These are phyloP conservation scores for Axea sp. DNA, from an alignment of 2,888 invertebrate genomes.

Conservation along the genomic window DNA sequence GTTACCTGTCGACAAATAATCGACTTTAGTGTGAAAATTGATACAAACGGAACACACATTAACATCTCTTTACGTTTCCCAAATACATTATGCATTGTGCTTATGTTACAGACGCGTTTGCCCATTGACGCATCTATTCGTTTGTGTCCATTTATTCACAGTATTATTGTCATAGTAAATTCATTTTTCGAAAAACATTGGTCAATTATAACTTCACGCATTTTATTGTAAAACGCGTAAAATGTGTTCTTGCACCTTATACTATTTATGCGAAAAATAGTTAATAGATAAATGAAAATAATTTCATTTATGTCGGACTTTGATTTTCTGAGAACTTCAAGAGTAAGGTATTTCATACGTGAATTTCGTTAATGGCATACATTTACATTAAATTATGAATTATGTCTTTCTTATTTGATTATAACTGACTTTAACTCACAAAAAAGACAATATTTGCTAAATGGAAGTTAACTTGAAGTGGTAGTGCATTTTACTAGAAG, in stretches of 20 bases:
- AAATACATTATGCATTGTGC: not conserved
- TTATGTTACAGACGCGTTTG: not conserved
- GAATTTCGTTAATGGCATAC: slow-evolving; percentile 15
- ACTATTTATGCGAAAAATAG: slow-evolving; percentile 7
- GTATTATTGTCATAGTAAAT: not conserved
- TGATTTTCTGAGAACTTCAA: slow-evolving; percentile 12
- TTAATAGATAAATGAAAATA: no score
- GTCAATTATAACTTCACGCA: not conserved
- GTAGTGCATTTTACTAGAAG: no score
- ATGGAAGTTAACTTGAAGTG: not conserved
- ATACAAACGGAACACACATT: no score
- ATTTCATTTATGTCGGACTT: slow-evolving; percentile 14
- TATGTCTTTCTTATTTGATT: slow-evolving; percentile 18
- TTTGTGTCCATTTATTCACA: slow-evolving; percentile 1
- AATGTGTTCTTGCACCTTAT: slow-evolving; percentile 5
- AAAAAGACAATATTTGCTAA: slow-evolving; percentile 1
- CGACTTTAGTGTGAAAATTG: slow-evolving; percentile 7
- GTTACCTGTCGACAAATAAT: slow-evolving; percentile 70
- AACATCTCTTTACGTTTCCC: not conserved
- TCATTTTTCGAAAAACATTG: slow-evolving; percentile 1
- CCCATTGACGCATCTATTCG: slow-evolving; percentile 1
- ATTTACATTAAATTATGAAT: slow-evolving; percentile 18
- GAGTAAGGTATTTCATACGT: slow-evolving; percentile 3
- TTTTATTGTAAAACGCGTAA: not conserved
- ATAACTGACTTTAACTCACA: slow-evolving; percentile 13